Percentiles rank a stretch among this genome's conserved stretches.
phyloP scores from a whole-genome alignment of 2,888 invertebrate genomes.

The Hypsopygia costalis region DNA sequence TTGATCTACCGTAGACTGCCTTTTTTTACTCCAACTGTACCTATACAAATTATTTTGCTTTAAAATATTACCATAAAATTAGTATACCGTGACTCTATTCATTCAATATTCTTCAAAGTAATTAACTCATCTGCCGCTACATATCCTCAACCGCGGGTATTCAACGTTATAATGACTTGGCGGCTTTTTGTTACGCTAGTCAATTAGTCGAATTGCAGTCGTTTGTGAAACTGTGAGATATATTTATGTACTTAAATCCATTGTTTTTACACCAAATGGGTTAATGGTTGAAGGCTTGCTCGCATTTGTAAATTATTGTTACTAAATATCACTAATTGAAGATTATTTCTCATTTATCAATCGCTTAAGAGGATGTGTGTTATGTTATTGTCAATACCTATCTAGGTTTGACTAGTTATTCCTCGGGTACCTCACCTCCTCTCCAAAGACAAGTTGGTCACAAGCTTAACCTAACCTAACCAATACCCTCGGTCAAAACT shows the following conservation, averaged over 20 bases:
- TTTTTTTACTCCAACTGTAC: no score
- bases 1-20: no score
- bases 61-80: no score
- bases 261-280: conserved; percentile 7
- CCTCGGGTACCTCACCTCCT: no score
- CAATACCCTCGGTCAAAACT: no score
- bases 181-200: not conserved
- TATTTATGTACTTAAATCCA: conserved; percentile 6
- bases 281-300: conserved; percentile 3
- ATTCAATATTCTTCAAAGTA: not conserved
- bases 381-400: no score
- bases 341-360: not conserved
- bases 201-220: conserved; percentile 9
- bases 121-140: not conserved
- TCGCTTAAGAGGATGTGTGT: not conserved
- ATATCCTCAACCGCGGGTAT: not conserved
- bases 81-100: no score
- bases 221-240: conserved; percentile 7
- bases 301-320: conserved; percentile 3
- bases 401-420: no score
- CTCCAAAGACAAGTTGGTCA: no score
- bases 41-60: no score
- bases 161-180: not conserved
- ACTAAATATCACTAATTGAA: conserved; percentile 8
- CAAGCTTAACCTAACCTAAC: no score